These are phyloP conservation scores for Pachyramphus minor DNA, from an alignment of 2,113 vertebrate species.

Conservation along the genomic window DNA sequence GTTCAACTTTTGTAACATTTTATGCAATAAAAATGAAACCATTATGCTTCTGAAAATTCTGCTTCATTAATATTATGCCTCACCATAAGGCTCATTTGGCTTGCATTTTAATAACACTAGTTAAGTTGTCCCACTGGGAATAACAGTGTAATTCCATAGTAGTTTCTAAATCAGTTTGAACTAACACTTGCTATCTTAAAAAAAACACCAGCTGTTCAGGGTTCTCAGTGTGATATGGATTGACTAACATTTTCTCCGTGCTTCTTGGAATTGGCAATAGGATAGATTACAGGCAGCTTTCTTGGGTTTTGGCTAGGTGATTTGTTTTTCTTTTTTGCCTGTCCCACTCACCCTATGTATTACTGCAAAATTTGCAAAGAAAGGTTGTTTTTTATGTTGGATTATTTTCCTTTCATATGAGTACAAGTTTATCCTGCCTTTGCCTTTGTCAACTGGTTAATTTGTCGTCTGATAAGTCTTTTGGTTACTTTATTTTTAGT, in stretches of 20 bases:
- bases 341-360: fast-evolving
- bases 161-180: not conserved
- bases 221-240: not conserved
- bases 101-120: not conserved
- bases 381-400: not conserved
- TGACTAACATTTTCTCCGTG: not conserved
- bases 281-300: not conserved
- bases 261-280: not conserved
- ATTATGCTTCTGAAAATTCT: not conserved
- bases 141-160: not conserved
- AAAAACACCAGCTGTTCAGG: not conserved
- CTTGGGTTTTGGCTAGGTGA: not conserved
- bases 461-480: not conserved
- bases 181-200: not conserved
- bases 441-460: not conserved
- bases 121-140: not conserved
- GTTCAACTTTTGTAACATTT: not conserved
- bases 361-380: not conserved
- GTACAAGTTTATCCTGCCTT: not conserved
- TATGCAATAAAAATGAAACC: not conserved
- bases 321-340: not conserved
- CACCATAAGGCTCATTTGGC: not conserved
- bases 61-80: not conserved
- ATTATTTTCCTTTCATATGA: not conserved
- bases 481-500: not conserved